Percentiles rank a stretch among this genome's conserved stretches.
phyloP scores from a whole-genome alignment of 1,140 invertebrate genomes.

The Pogonomyrmex barbatus region DNA sequence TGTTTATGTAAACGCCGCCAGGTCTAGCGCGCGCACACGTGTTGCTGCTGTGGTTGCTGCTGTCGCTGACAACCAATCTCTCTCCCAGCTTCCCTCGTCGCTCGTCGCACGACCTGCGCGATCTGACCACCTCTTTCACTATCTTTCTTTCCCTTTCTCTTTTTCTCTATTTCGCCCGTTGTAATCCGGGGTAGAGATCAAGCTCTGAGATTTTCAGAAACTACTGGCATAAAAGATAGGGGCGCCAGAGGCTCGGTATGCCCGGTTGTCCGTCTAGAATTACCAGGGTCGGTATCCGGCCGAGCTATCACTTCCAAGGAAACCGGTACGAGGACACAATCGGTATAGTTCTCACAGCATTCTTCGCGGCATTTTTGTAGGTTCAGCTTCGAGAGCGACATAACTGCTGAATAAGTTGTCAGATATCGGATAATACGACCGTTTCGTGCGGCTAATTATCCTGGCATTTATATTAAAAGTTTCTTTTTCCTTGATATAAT shows the following conservation, averaged over 20 bases:
- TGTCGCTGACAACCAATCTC: conserved; percentile 74
- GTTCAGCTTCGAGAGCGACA: background rate
- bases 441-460: conserved; percentile 16
- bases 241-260: conserved; percentile 80
- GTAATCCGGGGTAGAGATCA: conserved; percentile 77
- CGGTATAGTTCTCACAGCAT: conserved; percentile 59
- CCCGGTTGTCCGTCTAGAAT: conserved; percentile 80
- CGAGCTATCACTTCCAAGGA: conserved; percentile 55
- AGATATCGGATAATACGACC: conserved; percentile 27
- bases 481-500: background rate
- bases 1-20: conserved; percentile 79
- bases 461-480: background rate
- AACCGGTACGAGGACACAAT: conserved; percentile 36
- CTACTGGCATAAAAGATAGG: conserved; percentile 82
- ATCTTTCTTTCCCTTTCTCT: conserved; percentile 16
- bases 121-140: conserved; percentile 34
- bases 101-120: conserved; percentile 19
- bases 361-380: conserved; percentile 33
- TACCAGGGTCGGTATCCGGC: conserved; percentile 76
- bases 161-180: background rate
- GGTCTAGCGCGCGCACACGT: conserved; percentile 67
- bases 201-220: conserved; percentile 82
- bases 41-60: conserved; percentile 71
- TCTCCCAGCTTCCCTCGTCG: conserved; percentile 29
- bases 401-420: background rate